Percentiles rank a stretch among this genome's conserved stretches.
Evolutionary conservation across 1,140 invertebrate genomes (phyloP).

Genomic region (Tetramorium parvispinum): DNA sequence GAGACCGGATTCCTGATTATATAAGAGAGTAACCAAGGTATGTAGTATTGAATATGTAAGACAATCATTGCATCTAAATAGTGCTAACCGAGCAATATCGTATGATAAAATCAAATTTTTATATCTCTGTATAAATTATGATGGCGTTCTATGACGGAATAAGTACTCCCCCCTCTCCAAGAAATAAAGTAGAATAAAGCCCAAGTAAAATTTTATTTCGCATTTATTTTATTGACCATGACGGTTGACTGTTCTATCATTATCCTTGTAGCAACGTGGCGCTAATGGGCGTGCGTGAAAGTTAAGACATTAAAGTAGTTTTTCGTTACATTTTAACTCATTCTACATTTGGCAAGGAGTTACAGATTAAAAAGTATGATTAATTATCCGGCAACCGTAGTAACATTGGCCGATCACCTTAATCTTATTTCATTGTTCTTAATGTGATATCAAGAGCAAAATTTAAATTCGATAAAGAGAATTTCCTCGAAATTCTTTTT

Average conservation of each 20-base stretch:
- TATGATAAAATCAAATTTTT: not conserved
- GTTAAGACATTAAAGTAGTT: conserved; percentile 57
- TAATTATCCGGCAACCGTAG: conserved; percentile 10
- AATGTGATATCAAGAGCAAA: not conserved
- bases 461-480: too few relatives aligned
- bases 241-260: not conserved
- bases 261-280: not conserved
- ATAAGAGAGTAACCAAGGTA: not conserved
- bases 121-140: not conserved
- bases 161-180: too few relatives aligned
- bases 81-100: not conserved
- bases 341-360: conserved; percentile 15
- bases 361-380: conserved; percentile 17
- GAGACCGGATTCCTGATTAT: not conserved
- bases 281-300: conserved; percentile 49
- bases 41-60: not conserved
- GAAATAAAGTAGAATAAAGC: not conserved
- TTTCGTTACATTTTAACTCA: conserved; percentile 39
- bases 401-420: conserved; percentile 2
- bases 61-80: conserved; percentile 8
- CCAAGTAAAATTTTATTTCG: not conserved
- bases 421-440: conserved; percentile 13
- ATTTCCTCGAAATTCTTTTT: not conserved
- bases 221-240: conserved; percentile 37
- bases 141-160: not conserved